phyloP scores from a whole-genome alignment of 2,797 vertebrate species.

The Bucorvus abyssinicus region DNA sequence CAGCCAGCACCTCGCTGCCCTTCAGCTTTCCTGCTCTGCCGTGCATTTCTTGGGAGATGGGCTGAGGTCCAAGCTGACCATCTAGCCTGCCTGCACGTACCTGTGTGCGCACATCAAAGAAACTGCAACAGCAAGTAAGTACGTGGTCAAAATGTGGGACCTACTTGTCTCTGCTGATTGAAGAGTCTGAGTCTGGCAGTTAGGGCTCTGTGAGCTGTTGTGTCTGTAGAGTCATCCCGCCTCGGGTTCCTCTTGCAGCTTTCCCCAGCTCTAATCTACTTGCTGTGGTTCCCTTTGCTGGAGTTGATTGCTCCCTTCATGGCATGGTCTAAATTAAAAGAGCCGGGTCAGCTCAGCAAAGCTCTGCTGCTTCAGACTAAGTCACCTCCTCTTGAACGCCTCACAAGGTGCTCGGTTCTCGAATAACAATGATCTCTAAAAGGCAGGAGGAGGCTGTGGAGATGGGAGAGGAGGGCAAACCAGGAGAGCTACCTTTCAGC shows the following conservation, averaged over 20 bases:
- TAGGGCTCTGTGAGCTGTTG: not conserved
- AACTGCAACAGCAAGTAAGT: not conserved
- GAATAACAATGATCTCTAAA: not conserved
- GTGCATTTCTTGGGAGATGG: not conserved
- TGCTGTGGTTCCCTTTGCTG: not conserved
- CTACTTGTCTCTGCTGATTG: not conserved
- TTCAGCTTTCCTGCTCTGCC: not conserved
- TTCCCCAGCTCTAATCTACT: not conserved
- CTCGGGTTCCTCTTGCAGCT: not conserved
- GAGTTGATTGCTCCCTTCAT: not conserved
- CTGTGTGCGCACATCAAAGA: not conserved
- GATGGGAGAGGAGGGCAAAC: constrained; percentile 1
- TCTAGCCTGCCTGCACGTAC: not conserved
- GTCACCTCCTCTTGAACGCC: not conserved
- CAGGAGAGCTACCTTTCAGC: not conserved
- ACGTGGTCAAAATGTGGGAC: not conserved
- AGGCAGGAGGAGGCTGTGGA: not conserved
- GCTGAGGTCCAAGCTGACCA: not conserved
- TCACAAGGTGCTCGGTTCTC: not conserved
- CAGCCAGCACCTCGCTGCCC: not conserved
- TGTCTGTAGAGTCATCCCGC: not conserved
- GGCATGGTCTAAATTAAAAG: not conserved
- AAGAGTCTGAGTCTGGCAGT: not conserved
- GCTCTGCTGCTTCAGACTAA: not conserved
- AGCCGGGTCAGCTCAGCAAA: not conserved